phyloP scores from a whole-genome alignment of 2,888 invertebrate species.

The Euphydryas editha region DNA sequence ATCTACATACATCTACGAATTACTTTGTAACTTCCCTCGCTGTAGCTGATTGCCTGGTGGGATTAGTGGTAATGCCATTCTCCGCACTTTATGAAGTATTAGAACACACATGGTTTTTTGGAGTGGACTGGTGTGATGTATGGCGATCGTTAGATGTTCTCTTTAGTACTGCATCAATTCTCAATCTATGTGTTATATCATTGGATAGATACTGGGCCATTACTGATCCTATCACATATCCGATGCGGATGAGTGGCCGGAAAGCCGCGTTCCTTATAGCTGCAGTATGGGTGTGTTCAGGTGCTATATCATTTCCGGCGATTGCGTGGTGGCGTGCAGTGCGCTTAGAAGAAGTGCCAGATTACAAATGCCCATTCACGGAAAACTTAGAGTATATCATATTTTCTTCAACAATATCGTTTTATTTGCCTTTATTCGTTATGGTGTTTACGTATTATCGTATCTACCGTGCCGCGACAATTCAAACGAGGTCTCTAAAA shows the following conservation, averaged over 20 bases:
- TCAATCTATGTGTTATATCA: conserved; percentile 98
- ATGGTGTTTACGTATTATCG: conserved; percentile 99
- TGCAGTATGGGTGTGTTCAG: conserved; percentile 98
- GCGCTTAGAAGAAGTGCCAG: conserved; percentile 90
- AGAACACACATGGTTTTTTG: conserved; percentile 96
- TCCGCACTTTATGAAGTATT: conserved; percentile 95
- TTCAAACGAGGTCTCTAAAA: conserved; percentile 95
- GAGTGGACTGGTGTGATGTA: conserved; percentile 97
- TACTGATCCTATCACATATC: conserved; percentile 98
- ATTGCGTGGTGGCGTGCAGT: conserved; percentile 98
- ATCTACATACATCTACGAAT: conserved; percentile 98
- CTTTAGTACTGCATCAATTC: conserved; percentile 98
- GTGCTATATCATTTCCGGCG: conserved; percentile 98
- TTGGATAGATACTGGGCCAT: conserved; percentile 99
- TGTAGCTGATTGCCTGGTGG: conserved; percentile 97
- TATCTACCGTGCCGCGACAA: conserved; percentile 96
- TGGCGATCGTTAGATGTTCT: conserved; percentile 99
- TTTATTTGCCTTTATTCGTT: conserved; percentile 97
- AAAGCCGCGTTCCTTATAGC: conserved; percentile 94
- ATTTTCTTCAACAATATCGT: conserved; percentile 98
- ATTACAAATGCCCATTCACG: conserved; percentile 96
- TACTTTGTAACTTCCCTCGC: conserved; percentile 98
- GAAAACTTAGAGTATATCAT: conserved; percentile 98
- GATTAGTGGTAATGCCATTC: conserved; percentile 99
- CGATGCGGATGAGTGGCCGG: conserved; percentile 95